phyloP scores from a whole-genome alignment of 2,113 vertebrate genomes.

The Cygnus atratus region DNA sequence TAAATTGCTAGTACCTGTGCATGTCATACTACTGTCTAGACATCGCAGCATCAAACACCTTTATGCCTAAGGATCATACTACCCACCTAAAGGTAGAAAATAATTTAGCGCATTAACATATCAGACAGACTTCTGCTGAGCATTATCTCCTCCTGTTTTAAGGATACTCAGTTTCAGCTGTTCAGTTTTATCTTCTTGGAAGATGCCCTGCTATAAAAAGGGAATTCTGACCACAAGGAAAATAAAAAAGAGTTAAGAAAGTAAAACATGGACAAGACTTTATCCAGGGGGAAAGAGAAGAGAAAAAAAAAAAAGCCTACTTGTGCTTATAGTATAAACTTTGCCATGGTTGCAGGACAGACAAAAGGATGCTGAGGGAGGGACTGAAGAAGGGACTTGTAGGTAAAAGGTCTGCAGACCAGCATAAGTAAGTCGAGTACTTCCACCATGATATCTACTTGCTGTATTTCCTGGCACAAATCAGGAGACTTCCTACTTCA shows the following conservation, averaged over 20 bases:
- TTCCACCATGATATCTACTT: not conserved
- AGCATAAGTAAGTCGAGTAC: not conserved
- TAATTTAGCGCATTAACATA: not conserved
- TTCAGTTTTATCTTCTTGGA: not conserved
- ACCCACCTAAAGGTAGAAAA: not conserved
- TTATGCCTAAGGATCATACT: not conserved
- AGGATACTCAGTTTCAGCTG: not conserved
- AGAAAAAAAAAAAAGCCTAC: too few relatives aligned
- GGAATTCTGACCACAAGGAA: not conserved
- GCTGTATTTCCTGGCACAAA: not conserved
- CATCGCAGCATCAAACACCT: not conserved
- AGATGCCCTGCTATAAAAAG: not conserved
- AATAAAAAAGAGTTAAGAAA: not conserved
- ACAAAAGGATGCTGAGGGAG: not conserved
- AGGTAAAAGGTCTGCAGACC: not conserved
- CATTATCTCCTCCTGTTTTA: not conserved
- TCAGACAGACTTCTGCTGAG: not conserved
- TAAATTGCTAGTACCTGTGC: not conserved
- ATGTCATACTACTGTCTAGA: not conserved
- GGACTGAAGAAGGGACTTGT: not conserved
- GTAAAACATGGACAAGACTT: not conserved
- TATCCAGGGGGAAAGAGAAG: not conserved
- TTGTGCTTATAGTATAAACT: not conserved
- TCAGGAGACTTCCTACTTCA: not conserved
- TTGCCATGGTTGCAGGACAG: not conserved